Conservation (phyloP, 2,113 vertebrate species). For the Takifugu bimaculatus region DNA sequence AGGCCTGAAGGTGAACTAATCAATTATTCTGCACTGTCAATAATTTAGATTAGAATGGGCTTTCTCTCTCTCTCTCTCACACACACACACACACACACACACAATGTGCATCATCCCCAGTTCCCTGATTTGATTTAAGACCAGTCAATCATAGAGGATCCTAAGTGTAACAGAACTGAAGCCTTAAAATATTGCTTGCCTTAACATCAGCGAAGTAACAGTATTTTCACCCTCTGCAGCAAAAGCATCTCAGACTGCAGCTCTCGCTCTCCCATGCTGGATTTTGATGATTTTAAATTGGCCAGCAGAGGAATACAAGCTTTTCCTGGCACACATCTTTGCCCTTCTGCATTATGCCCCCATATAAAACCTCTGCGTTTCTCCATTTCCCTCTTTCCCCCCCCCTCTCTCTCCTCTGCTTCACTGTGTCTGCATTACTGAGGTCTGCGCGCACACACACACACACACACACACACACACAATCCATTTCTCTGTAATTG, state of each 20-base stretch:
- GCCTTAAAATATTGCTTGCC: slow-evolving; percentile 73
- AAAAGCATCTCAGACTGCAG: slow-evolving; percentile 40
- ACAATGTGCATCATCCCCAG: slow-evolving; percentile 31
- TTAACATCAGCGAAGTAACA: slow-evolving; percentile 57
- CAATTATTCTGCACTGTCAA: slow-evolving; percentile 74
- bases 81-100: slow-evolving; percentile 14
- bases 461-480: slow-evolving; percentile 32
- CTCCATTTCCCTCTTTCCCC: slow-evolving; percentile 2
- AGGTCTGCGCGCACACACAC: not conserved
- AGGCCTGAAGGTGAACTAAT: slow-evolving; percentile 76
- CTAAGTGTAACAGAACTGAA: slow-evolving; percentile 60
- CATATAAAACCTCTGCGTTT: slow-evolving; percentile 15
- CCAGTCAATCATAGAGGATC: slow-evolving; percentile 65
- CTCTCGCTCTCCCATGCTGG: slow-evolving; percentile 13
- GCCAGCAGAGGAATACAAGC: slow-evolving; percentile 15
- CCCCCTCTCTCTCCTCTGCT: slow-evolving; percentile 16
- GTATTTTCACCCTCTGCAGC: slow-evolving; percentile 46
- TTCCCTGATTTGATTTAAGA: slow-evolving; percentile 75
- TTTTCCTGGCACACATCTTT: slow-evolving; percentile 20
- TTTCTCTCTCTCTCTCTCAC: no score
- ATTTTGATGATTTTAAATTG: slow-evolving; percentile 19
- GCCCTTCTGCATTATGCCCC: slow-evolving; percentile 2
- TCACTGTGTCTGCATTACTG: slow-evolving; percentile 30
- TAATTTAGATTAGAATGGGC: slow-evolving; percentile 68
- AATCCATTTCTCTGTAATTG: slow-evolving; percentile 68